Conservation (phyloP, 2,888 invertebrate genomes). For the Augochlorella aurata region DNA sequence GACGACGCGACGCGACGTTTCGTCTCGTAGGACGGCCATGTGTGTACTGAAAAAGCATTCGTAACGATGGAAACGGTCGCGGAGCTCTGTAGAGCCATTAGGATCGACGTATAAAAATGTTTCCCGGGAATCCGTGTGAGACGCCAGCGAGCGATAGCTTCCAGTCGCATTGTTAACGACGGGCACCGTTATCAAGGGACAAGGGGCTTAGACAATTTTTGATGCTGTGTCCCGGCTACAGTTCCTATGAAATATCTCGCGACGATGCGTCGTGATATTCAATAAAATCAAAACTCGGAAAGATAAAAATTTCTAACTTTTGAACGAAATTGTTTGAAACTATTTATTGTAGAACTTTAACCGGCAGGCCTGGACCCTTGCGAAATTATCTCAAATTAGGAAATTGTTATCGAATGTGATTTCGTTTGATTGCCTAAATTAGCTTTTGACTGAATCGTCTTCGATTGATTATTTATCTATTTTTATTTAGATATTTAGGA, state of each 20-base stretch:
- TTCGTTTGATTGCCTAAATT: no score
- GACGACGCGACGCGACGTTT: constrained; percentile 48
- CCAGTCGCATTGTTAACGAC: constrained; percentile 40
- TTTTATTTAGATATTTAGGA: no score
- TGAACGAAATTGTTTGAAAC: background rate
- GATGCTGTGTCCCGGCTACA: background rate
- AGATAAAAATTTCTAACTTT: background rate
- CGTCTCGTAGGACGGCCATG: constrained; percentile 59
- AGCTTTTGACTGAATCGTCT: no score
- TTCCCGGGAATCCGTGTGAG: constrained; percentile 31
- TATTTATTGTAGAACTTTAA: background rate
- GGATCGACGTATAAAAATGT: constrained; percentile 58
- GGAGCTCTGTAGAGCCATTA: constrained; percentile 60
- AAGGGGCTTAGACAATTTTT: constrained; percentile 5
- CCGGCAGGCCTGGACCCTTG: no score
- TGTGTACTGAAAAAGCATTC: constrained; percentile 60
- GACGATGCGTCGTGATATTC: background rate
- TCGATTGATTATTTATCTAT: no score
- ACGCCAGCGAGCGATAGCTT: constrained; percentile 14
- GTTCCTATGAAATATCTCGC: background rate
- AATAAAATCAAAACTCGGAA: background rate
- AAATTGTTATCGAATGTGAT: background rate
- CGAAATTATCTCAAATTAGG: background rate
- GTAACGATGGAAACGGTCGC: constrained; percentile 63
- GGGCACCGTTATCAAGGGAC: constrained; percentile 14